Evolutionary conservation across 2,888 invertebrate species (phyloP).

Genomic region (Uloborus plumipes): DNA sequence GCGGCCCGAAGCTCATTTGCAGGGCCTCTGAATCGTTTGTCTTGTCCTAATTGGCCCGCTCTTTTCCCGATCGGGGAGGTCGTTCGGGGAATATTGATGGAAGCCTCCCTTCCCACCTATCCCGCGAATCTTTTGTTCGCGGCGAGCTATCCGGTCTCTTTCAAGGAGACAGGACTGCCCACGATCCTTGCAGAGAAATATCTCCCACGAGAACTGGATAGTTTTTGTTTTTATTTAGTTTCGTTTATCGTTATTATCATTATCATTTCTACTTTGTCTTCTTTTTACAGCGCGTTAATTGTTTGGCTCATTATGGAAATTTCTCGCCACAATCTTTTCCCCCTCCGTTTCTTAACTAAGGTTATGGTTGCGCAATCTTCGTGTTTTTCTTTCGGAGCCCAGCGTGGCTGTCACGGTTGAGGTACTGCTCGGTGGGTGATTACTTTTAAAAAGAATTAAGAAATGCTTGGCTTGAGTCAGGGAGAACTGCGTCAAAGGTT

Average conservation of each 20-base stretch:
- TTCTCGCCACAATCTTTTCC: too few species aligned
- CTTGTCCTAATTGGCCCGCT: conserved; percentile 57
- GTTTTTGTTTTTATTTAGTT: conserved; percentile 13
- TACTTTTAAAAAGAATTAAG: too few species aligned
- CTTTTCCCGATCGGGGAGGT: conserved; percentile 20
- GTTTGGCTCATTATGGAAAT: too few species aligned
- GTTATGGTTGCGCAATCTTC: too few species aligned
- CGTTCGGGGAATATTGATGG: conserved; percentile 54
- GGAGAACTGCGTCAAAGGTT: too few species aligned
- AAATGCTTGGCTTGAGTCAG: too few species aligned
- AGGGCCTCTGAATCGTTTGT: conserved; percentile 55
- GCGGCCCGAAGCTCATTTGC: conserved; percentile 52
- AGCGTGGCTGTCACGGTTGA: too few species aligned
- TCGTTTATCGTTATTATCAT: conserved; percentile 1
- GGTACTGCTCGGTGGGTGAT: too few species aligned
- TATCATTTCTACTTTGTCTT: too few species aligned
- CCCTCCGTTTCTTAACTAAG: too few species aligned
- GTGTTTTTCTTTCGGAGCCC: too few species aligned
- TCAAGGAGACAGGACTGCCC: conserved; percentile 39
- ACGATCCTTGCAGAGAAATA: conserved; percentile 19
- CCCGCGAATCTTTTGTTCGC: conserved; percentile 23
- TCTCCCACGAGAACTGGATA: conserved; percentile 43
- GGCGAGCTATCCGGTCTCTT: conserved; percentile 17
- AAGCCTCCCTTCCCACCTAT: conserved; percentile 11
- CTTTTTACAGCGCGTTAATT: too few species aligned